Evolutionary conservation across 2,888 invertebrate genomes (phyloP), one percentile per base, ranked within the genome.

Genomic region (Parnassius apollo): DNA sequence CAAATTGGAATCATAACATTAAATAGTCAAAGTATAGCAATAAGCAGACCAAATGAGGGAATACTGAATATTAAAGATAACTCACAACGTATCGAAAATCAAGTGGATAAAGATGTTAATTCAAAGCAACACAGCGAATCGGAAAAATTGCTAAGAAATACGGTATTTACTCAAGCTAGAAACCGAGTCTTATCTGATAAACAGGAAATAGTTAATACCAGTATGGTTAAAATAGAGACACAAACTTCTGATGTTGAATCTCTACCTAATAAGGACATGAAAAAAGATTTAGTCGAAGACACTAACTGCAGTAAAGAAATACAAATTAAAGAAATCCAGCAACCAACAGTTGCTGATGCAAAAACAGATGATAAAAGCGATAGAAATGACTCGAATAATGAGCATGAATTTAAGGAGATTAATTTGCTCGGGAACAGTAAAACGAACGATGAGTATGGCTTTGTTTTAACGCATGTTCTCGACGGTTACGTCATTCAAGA

Each of bases 401-500:
- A 51, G 8, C 50, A 66, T 65, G 66, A 65, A 68, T 22, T 49
- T 44, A 10, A 69, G 62, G 70, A 71, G 44, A 67, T 66, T 8
- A 71, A 70, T 61, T 62, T 71, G 18, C 56, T 59, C 35, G 59
- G 57, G 1, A 62, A 59, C 46, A 56, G 63, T 9, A 59, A 64
- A 59, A 51, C 42, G 54, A 70, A 71, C 55, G 69, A 75, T 58
- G 76, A 69, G 58, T 78, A 69, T 68, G 77, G 78, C 61, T 82
- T 71, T 64, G 73, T 80, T 65, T 70, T 91, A 1, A 91, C 91
- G 0, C 91, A 91, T 57, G 91, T 91, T 1, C 70, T 91, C 9
- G 91, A 91, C 59, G 91, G 91, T 35, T 86, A 83, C 63, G 88
- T 91, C 1, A 91, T 91, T 64, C 91, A 91, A 66, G 91, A 91